Conservation (phyloP, 2,888 invertebrate genomes). For the Capitulum mitella region DNA sequence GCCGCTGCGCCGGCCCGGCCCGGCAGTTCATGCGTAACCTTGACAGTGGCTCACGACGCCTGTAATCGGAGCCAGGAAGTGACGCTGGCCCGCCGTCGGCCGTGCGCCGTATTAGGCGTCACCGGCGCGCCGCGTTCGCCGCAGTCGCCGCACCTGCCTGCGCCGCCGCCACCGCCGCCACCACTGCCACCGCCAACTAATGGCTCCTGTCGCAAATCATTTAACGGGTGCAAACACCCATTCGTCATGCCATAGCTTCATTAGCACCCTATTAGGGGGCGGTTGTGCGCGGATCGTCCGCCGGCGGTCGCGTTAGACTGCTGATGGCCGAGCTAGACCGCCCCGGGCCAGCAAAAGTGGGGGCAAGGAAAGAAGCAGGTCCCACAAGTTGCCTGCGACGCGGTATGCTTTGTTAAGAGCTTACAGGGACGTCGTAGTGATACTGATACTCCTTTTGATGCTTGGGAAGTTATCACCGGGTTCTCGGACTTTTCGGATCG, state of each 20-base stretch:
- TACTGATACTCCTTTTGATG: too few species aligned
- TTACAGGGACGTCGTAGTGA: too few species aligned
- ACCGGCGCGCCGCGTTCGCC: not conserved
- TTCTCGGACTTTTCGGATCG: too few species aligned
- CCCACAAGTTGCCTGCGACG: too few species aligned
- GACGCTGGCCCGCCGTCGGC: not conserved
- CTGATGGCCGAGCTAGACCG: too few species aligned
- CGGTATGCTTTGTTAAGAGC: too few species aligned
- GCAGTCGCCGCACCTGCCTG: not conserved
- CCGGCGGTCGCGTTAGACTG: too few species aligned
- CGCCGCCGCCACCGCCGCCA: not conserved
- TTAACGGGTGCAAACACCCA: conserved; percentile 8
- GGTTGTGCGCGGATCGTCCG: not conserved
- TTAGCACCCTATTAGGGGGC: not conserved
- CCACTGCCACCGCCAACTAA: not conserved
- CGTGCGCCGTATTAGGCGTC: not conserved
- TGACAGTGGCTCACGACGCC: not conserved
- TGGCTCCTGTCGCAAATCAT: conserved; percentile 1
- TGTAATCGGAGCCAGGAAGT: not conserved
- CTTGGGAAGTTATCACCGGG: too few species aligned
- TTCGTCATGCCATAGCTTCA: conserved; percentile 13
- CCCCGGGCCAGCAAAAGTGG: too few species aligned
- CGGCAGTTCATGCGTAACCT: not conserved
- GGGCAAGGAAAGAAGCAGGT: too few species aligned
- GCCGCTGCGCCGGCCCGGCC: not conserved